Evolutionary conservation across 2,797 vertebrate genomes (phyloP).

Genomic region (Aselliscus stoliczkanus): DNA sequence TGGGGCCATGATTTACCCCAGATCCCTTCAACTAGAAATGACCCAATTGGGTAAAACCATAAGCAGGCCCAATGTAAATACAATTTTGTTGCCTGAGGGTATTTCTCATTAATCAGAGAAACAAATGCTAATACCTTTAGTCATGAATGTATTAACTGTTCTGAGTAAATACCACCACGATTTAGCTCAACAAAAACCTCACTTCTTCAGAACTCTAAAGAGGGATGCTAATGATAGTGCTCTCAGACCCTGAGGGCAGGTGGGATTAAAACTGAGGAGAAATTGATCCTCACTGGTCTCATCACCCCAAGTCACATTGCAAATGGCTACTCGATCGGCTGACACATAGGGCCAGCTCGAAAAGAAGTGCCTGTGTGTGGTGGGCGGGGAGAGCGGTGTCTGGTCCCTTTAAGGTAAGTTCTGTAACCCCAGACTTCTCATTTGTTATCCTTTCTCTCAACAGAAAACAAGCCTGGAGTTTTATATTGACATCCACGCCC

Average conservation of each 20-base stretch:
- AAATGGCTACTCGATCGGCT: background rate
- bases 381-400: too few relatives aligned
- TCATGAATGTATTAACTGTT: background rate
- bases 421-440: background rate
- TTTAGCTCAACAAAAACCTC: background rate
- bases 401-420: background rate
- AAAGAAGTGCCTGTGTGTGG: background rate
- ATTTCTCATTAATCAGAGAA: slow-evolving; percentile 13
- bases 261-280: background rate
- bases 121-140: background rate
- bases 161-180: background rate
- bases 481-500: slow-evolving; percentile 98
- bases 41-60: background rate
- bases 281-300: background rate
- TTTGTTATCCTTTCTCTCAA: slow-evolving; percentile 58
- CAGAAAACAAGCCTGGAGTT: slow-evolving; percentile 97
- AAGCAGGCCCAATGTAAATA: background rate
- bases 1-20: background rate
- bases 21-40: background rate
- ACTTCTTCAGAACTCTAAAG: background rate
- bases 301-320: background rate
- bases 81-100: background rate
- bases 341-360: background rate
- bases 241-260: background rate
- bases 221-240: background rate